phyloP scores from a whole-genome alignment of 2,113 vertebrate species.

The Calyptommatus sinebrachiatus region DNA sequence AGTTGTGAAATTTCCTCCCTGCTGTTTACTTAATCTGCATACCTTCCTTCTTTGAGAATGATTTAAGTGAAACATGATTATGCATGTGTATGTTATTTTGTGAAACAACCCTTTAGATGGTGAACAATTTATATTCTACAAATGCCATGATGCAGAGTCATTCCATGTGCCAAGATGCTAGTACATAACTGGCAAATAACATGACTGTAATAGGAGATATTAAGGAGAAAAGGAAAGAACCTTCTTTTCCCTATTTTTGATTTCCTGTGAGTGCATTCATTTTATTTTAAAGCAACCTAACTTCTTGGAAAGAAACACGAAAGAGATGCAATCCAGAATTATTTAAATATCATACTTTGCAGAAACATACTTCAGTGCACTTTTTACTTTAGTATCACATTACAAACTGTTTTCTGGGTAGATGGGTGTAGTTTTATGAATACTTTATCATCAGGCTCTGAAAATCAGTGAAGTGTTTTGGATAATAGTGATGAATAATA shows the following conservation, averaged over 20 bases:
- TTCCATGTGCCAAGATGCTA: background rate
- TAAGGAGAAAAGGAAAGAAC: background rate
- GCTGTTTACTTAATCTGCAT: too few species aligned
- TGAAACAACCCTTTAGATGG: background rate
- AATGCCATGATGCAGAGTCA: background rate
- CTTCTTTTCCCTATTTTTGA: slow-evolving; percentile 17
- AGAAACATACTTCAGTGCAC: slow-evolving; percentile 61
- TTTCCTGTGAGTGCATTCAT: slow-evolving; percentile 30
- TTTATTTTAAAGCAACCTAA: slow-evolving; percentile 19
- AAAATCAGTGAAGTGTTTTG: slow-evolving; percentile 54
- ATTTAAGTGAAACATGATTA: too few species aligned
- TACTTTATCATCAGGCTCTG: slow-evolving; percentile 55
- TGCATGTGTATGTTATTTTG: background rate
- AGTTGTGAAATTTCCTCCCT: too few species aligned
- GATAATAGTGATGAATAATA: slow-evolving; percentile 68
- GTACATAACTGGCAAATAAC: background rate
- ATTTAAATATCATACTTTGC: slow-evolving; percentile 60
- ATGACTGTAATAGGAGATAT: background rate
- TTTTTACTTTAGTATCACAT: slow-evolving; percentile 68
- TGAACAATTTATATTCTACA: background rate
- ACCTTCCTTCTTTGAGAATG: too few species aligned
- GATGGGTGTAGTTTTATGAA: slow-evolving; percentile 50
- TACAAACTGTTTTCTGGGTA: slow-evolving; percentile 57
- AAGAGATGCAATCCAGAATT: slow-evolving; percentile 60
- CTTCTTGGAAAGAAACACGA: slow-evolving; percentile 54